A percentile compares a stretch with the other conserved stretches of the same genome.
Evolutionary conservation across 2,797 vertebrate genomes (phyloP).

Genomic region (Odontamblyopus rebecca): DNA sequence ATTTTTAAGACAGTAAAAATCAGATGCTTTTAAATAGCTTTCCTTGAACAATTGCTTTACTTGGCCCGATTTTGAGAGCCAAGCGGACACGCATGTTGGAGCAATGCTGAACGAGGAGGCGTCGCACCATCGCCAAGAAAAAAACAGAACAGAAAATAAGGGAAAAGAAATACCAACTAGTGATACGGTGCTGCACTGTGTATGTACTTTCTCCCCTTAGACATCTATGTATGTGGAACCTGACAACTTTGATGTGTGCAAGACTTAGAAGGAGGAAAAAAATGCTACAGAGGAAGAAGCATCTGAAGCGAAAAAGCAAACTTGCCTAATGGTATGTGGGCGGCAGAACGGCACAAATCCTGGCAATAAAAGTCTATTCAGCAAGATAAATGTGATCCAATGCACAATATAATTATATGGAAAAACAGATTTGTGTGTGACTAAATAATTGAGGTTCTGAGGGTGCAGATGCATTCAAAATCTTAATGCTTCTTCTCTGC

Average conservation of each 20-base stretch:
- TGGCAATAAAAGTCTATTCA: slow-evolving; percentile 30
- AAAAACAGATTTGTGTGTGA: neutral
- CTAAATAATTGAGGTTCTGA: slow-evolving; percentile 8
- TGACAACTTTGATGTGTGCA: slow-evolving; percentile 61
- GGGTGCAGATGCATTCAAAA: slow-evolving; percentile 9
- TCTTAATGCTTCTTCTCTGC: neutral
- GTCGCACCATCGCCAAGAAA: slow-evolving; percentile 38
- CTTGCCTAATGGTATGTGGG: slow-evolving; percentile 66
- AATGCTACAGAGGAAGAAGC: slow-evolving; percentile 40
- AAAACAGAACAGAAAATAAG: slow-evolving; percentile 31
- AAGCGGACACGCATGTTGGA: slow-evolving; percentile 10
- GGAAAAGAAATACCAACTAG: slow-evolving; percentile 26
- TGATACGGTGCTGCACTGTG: slow-evolving; percentile 34
- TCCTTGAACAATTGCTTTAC: neutral
- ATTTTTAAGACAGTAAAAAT: too few relatives aligned
- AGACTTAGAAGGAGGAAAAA: slow-evolving; percentile 38
- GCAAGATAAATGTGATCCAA: slow-evolving; percentile 34
- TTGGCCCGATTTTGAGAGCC: neutral
- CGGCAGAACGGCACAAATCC: slow-evolving; percentile 45
- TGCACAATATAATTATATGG: slow-evolving; percentile 13
- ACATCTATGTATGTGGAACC: slow-evolving; percentile 48
- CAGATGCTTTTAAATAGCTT: neutral
- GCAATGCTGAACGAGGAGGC: slow-evolving; percentile 47
- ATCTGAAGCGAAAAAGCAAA: slow-evolving; percentile 62
- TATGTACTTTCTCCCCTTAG: slow-evolving; percentile 20